Evolutionary conservation across 2,113 vertebrate species (phyloP), one percentile per base, ranked within the genome.

Genomic region (Zosterops pallidus): DNA sequence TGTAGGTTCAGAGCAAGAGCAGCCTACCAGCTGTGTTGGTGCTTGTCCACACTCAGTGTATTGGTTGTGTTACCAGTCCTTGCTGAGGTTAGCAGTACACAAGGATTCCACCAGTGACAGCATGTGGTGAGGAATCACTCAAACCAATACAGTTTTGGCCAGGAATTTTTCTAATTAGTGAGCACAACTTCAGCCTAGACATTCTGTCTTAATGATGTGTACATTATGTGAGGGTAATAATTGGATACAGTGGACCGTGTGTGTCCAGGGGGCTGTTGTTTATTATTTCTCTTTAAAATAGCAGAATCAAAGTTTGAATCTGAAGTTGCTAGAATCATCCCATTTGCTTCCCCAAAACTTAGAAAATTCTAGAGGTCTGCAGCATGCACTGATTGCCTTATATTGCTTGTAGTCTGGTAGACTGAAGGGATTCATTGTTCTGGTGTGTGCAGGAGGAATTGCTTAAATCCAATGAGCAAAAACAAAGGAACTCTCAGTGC

Each of bases 371-470:
- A 70, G n/a, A 83, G 50, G 50, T 86, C 59, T 83, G 37, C 82
- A 83, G 63, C 19, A 25, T 63, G 56, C 91, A 86, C 63, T 83
- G 33, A 35, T 44, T 60, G 37, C 67, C 29, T 93, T 81, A 16
- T 68, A 89, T 75, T 85, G 33, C 68, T 83, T 5, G 0, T 41
- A 92, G 90, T 56, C 79, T 78, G 41, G 17, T 71, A 57, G 24
- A 68, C 70, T 95, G 93, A 95, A 96, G 85, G 76, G 92, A 60
- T 89, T 93, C 92, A 93, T 97, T 96, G 93, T 97, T 96, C 94
- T 81, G 37, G 17, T 95, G 56, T 55, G 69, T 79, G 92, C 94
- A 75, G 62, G 85, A 96, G 55, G 85, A 94, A 81, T 92, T 93
- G 88, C 93, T 90, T 90, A 92, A 93, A 94, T 86, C 86, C 92